Evolutionary conservation across 2,113 vertebrate genomes (phyloP).

Genomic region (Entomyzon cyanotis): DNA sequence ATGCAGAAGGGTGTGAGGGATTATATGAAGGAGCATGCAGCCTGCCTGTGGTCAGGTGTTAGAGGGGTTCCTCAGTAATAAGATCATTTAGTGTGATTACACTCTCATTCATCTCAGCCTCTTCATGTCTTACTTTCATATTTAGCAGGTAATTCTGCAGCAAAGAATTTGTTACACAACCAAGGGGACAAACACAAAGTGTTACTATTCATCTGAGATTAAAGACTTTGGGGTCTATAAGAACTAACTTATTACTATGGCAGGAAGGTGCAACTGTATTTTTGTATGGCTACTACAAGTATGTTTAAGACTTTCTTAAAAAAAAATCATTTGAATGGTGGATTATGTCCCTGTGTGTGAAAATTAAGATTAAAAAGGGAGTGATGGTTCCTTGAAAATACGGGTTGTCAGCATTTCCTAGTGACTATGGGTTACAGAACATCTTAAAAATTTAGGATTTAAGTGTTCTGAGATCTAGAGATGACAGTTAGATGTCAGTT

Average conservation of each 20-base stretch:
- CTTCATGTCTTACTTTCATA: background rate
- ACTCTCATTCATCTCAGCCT: background rate
- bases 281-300: background rate
- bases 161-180: background rate
- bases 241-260: background rate
- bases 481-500: background rate
- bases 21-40: background rate
- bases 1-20: background rate
- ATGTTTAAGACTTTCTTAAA: background rate
- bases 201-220: background rate
- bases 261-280: background rate
- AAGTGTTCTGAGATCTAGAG: background rate
- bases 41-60: background rate
- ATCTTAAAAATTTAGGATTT: background rate
- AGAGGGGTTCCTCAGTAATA: background rate
- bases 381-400: background rate
- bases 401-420: background rate
- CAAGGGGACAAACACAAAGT: background rate
- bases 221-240: background rate
- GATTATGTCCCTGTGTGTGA: background rate
- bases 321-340: background rate
- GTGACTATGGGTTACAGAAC: background rate
- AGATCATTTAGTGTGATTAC: rapidly evolving
- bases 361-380: too few species aligned
- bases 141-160: background rate